Percentiles rank a stretch among this genome's conserved stretches.
Evolutionary conservation across 2,113 vertebrate genomes (phyloP).

Genomic region (Triplophysa rosa): DNA sequence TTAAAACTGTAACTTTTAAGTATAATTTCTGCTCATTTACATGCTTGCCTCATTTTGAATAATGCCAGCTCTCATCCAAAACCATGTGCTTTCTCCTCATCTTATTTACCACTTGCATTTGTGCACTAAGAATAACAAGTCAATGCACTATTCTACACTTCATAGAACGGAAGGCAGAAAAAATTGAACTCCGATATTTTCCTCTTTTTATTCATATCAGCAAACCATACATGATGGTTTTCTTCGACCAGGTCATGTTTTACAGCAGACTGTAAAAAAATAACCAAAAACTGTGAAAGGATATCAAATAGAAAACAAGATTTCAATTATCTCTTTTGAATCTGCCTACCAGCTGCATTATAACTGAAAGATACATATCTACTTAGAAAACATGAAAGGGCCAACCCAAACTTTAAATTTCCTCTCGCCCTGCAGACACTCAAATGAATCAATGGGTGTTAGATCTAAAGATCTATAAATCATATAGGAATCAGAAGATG

Average conservation of each 20-base stretch:
- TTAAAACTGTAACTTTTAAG: background rate
- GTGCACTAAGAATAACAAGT: background rate
- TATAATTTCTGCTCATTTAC: background rate
- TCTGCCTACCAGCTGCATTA: slow-evolving; percentile 42
- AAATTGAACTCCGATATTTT: background rate
- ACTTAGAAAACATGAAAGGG: slow-evolving; percentile 27
- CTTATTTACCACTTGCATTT: background rate
- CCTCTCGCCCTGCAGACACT: slow-evolving; percentile 7
- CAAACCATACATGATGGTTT: slow-evolving; percentile 6
- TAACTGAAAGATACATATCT: slow-evolving; percentile 42
- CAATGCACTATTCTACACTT: slow-evolving; percentile 27
- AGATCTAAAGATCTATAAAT: slow-evolving; percentile 45
- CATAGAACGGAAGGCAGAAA: slow-evolving; percentile 29
- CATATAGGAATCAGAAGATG: slow-evolving; percentile 9
- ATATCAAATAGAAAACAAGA: slow-evolving; percentile 49
- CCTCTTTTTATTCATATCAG: slow-evolving; percentile 20
- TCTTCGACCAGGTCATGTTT: slow-evolving; percentile 19
- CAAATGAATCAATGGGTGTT: slow-evolving; percentile 23
- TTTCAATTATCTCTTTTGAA: slow-evolving; percentile 1
- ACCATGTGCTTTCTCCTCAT: background rate
- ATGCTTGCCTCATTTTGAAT: background rate
- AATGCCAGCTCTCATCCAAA: background rate
- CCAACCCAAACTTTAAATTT: slow-evolving; percentile 20
- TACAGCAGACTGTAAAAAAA: background rate
- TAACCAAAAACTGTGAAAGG: background rate